Evolutionary conservation across 2,797 vertebrate genomes (phyloP).

Genomic region (Hydrolagus colliei): DNA sequence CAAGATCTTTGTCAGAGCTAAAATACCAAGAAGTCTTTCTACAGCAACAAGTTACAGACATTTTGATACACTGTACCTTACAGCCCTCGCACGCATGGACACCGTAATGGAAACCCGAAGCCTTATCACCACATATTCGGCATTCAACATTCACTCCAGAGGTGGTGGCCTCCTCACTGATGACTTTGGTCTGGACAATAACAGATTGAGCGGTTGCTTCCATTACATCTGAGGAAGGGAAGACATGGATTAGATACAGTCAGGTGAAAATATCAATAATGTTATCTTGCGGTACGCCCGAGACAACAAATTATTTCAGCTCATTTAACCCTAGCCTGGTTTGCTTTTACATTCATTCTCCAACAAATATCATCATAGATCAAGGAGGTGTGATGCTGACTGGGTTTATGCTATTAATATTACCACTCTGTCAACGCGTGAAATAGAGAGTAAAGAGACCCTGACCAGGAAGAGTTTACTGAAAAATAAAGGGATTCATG

Average conservation of each 20-base stretch:
- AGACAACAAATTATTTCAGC: not conserved
- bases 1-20: not conserved
- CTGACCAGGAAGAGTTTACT: not conserved
- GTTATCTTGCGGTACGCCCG: not conserved
- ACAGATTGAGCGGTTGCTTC: conserved; percentile 7
- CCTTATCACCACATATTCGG: conserved; percentile 93
- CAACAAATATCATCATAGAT: not conserved
- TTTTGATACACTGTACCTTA: conserved; percentile 65
- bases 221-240: conserved; percentile 23
- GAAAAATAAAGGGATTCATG: not conserved
- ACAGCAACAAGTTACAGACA: not conserved
- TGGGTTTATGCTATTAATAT: not conserved
- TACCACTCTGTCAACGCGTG: not conserved
- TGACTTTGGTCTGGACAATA: conserved; percentile 13
- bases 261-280: fast-evolving
- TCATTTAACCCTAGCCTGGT: not conserved
- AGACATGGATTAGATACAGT: not conserved
- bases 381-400: not conserved
- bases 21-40: not conserved
- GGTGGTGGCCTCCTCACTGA: conserved; percentile 60
- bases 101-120: conserved; percentile 95
- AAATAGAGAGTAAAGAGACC: not conserved
- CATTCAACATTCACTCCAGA: conserved; percentile 84
- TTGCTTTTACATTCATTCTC: not conserved
- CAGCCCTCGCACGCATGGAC: conserved; percentile 97